phyloP scores from a whole-genome alignment of 2,888 invertebrate genomes.

The Prionchulus punctatus region DNA sequence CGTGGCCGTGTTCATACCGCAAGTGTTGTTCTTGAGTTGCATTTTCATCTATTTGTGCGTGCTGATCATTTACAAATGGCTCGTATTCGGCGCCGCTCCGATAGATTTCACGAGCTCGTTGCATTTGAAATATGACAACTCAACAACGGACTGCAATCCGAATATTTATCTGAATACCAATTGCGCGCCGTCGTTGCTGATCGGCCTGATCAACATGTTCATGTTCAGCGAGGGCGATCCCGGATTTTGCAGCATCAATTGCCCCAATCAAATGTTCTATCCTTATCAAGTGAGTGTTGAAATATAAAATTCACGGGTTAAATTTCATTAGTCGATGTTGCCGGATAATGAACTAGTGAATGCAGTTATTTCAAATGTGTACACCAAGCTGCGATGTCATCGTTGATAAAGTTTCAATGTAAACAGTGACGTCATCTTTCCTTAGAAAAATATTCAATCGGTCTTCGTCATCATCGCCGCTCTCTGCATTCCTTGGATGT shows the following conservation, averaged over 20 bases:
- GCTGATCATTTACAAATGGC: constrained; percentile 76
- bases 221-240: constrained; percentile 21
- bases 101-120: too few relatives aligned
- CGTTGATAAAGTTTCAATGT: too few relatives aligned
- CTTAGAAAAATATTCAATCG: constrained; percentile 25
- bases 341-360: too few relatives aligned
- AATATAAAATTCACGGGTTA: too few relatives aligned
- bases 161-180: constrained; percentile 23
- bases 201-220: constrained; percentile 33
- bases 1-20: constrained; percentile 81
- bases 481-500: constrained; percentile 27
- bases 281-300: constrained; percentile 20
- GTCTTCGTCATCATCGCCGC: constrained; percentile 32
- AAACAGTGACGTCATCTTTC: too few relatives aligned
- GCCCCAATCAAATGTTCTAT: constrained; percentile 23
- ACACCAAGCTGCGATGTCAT: too few relatives aligned
- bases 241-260: constrained; percentile 17
- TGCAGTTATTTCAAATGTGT: too few relatives aligned
- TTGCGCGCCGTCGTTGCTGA: constrained; percentile 30
- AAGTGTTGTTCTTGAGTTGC: constrained; percentile 68
- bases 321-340: too few relatives aligned
- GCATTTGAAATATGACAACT: too few relatives aligned
- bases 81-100: constrained; percentile 21
- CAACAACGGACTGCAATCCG: too few relatives aligned
- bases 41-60: constrained; percentile 88